These are phyloP conservation scores for Meteorus cinctellus DNA, from an alignment of 2,888 invertebrate genomes.

Conservation along the genomic window DNA sequence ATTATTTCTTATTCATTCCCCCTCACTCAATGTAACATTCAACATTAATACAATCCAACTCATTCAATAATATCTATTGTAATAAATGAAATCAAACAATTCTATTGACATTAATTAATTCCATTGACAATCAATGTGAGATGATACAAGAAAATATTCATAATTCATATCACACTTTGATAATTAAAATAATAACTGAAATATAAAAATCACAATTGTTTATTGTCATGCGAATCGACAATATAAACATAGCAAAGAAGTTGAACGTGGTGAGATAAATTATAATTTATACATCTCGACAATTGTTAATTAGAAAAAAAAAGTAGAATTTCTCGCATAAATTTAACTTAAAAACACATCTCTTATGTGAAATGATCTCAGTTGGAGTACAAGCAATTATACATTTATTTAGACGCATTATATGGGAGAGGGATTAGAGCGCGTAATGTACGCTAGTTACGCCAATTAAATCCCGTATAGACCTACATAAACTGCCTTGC, in stretches of 20 bases:
- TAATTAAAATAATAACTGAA: background rate
- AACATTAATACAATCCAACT: constrained; percentile 3
- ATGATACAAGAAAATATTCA: background rate
- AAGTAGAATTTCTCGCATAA: constrained; percentile 24
- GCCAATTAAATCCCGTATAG: constrained; percentile 15
- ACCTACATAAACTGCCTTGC: constrained; percentile 59
- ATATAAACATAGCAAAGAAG: constrained; percentile 55
- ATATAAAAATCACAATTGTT: constrained; percentile 22
- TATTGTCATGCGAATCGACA: constrained; percentile 59
- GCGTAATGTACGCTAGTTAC: constrained; percentile 1
- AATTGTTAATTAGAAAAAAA: constrained; percentile 24
- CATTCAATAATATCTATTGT: constrained; percentile 3
- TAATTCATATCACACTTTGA: background rate
- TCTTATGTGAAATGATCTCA: background rate
- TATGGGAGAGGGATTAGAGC: constrained; percentile 16
- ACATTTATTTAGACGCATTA: constrained; percentile 23
- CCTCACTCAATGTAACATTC: background rate
- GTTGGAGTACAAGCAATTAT: background rate
- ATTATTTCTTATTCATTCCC: background rate
- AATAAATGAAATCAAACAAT: background rate
- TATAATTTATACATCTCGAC: constrained; percentile 2
- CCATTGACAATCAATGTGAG: background rate
- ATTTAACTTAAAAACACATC: background rate
- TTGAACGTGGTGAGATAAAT: constrained; percentile 56
- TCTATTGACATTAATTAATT: background rate